These are phyloP conservation scores for Odocoileus virginianus DNA, from an alignment of 2,113 vertebrate genomes.

Conservation along the genomic window DNA sequence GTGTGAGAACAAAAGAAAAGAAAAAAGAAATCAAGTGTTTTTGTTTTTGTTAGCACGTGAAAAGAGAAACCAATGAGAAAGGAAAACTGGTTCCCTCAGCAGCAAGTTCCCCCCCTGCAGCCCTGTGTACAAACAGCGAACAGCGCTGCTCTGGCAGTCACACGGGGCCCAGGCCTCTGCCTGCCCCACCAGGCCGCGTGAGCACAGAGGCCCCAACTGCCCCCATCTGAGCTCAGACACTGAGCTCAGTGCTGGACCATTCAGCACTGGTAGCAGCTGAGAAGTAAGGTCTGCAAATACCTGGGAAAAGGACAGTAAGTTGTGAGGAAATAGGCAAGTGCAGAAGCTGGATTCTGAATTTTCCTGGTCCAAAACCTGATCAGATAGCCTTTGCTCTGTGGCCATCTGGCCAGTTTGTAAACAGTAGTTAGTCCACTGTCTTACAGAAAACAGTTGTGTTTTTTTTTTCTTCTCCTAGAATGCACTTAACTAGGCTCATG, in stretches of 20 bases:
- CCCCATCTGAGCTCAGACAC: background rate
- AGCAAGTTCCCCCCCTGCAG: background rate
- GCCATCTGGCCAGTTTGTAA: background rate
- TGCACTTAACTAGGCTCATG: background rate
- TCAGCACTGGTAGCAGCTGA: slow-evolving; percentile 75
- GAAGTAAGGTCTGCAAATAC: background rate
- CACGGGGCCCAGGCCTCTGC: background rate
- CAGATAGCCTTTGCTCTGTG: background rate
- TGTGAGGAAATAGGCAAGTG: background rate
- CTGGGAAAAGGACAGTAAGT: background rate
- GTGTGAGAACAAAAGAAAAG: background rate
- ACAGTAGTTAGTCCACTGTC: background rate
- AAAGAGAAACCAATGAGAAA: background rate
- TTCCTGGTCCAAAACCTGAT: background rate
- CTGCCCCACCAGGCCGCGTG: background rate
- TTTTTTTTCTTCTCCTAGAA: background rate
- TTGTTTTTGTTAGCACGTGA: background rate
- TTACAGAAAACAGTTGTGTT: background rate
- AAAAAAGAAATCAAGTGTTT: background rate
- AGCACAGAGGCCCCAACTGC: background rate
- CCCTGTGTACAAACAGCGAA: background rate
- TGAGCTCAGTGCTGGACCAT: slow-evolving; percentile 74
- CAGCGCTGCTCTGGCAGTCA: background rate
- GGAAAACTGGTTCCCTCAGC: background rate
- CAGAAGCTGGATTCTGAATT: background rate